phyloP scores from a whole-genome alignment of 2,113 vertebrate genomes.

The Jacana jacana region DNA sequence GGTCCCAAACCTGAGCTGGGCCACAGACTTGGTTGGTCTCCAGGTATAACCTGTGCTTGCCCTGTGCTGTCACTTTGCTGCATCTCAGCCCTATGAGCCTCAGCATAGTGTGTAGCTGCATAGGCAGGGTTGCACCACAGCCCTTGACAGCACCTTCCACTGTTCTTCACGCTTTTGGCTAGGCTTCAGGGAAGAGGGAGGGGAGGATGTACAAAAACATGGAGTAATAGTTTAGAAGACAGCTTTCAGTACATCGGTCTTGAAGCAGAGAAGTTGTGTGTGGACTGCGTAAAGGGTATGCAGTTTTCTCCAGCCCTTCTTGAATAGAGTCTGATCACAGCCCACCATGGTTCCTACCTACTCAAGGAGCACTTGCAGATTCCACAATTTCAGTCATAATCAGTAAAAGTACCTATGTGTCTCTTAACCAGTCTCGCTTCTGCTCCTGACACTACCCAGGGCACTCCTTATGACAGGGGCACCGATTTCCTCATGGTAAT shows the following conservation, averaged over 20 bases:
- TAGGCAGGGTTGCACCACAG: neutral
- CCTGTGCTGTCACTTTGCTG: neutral
- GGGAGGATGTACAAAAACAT: neutral
- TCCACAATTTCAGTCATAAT: neutral
- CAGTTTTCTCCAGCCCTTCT: neutral
- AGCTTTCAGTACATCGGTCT: neutral
- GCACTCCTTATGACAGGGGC: neutral
- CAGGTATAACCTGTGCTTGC: neutral
- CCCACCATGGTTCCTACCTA: neutral
- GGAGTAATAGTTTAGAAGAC: neutral
- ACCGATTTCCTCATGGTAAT: neutral
- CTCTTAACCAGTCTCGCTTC: neutral
- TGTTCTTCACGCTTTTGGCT: neutral
- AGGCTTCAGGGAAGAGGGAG: neutral
- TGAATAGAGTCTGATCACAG: neutral
- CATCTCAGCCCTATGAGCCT: neutral
- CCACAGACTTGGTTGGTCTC: neutral
- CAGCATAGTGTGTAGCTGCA: fast-evolving
- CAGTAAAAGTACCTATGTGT: neutral
- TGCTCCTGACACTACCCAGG: neutral
- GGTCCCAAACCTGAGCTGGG: neutral
- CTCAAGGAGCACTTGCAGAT: neutral
- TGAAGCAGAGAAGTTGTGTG: neutral
- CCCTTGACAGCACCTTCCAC: neutral
- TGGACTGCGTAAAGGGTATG: neutral